phyloP scores from a whole-genome alignment of 1,140 invertebrate genomes.

The Bombus fervidus region DNA sequence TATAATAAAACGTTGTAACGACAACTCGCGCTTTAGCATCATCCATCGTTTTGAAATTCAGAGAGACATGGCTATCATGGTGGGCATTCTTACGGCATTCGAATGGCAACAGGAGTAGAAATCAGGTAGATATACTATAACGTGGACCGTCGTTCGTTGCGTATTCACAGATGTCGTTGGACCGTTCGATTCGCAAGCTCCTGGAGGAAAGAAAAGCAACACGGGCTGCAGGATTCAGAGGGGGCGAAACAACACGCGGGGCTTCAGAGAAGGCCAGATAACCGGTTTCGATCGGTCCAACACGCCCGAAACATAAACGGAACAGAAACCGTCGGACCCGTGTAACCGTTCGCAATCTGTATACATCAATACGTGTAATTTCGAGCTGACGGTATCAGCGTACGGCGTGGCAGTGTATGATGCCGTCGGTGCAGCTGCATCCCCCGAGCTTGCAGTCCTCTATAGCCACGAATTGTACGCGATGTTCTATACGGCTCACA shows the following conservation, averaged over 20 bases:
- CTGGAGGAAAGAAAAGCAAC: conserved; percentile 50
- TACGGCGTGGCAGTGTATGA: conserved; percentile 64
- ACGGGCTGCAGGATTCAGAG: conserved; percentile 32
- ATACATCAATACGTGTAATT: conserved; percentile 81
- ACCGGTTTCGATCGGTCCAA: conserved; percentile 55
- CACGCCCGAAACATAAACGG: conserved; percentile 63
- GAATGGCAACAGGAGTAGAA: too few relatives aligned
- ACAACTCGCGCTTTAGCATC: too few relatives aligned
- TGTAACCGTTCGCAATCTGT: conserved; percentile 68
- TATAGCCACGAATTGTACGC: conserved; percentile 68
- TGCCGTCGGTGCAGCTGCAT: conserved; percentile 62
- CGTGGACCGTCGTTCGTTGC: background rate
- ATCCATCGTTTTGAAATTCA: too few relatives aligned
- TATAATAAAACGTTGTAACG: too few relatives aligned
- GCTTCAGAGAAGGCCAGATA: conserved; percentile 50
- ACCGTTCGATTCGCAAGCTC: conserved; percentile 36
- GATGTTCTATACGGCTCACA: conserved; percentile 75
- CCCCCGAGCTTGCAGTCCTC: conserved; percentile 50
- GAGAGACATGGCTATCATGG: too few relatives aligned
- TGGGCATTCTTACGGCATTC: too few relatives aligned
- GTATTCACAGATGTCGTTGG: conserved; percentile 22
- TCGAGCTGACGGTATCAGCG: conserved; percentile 74
- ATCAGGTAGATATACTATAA: too few relatives aligned
- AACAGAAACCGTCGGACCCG: conserved; percentile 54
- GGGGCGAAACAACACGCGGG: conserved; percentile 40